Evolutionary conservation across 2,888 invertebrate genomes (phyloP), one percentile per base, ranked within the genome.

Genomic region (Heteromurus nitidus): DNA sequence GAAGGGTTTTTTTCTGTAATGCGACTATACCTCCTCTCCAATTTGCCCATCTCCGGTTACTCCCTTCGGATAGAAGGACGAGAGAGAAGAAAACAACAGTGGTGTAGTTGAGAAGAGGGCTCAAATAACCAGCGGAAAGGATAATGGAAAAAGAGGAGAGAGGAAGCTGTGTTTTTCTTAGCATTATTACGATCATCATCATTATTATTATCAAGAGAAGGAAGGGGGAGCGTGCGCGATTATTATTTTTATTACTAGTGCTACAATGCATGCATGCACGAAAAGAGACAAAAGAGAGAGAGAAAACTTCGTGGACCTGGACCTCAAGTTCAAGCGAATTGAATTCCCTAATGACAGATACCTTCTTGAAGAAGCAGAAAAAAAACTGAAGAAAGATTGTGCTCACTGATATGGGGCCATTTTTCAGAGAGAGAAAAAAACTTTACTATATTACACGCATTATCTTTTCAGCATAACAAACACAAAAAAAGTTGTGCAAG

Each of bases 181-280:
- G 11, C 50, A 5, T 50, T 50, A 50, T 50, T 50, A 50, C n/a
- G 50, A n/a, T 18, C 50, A 50, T 50, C 7, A n/a, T 50, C 13
- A 50, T 50, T n/a, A 50, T 50, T 50, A 50, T 50, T 13, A 50
- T 50, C 50, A 13, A 50, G 7, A 50, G n/a, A 50, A 50, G n/a
- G 13, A 18, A 50, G 50, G n/a, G n/a, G n/a, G 50, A 50, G 50
- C 50, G 50, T 50, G 50, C 50, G 50, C 50, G 50, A 50, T 50
- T 50, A 50, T 50, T 50, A 50, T 50, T 50, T 7, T 50, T 50
- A 50, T 50, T 50, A 50, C n/a, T 50, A 50, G 50, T 18, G n/a
- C 11, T n/a, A 50, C 50, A 50, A 50, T 18, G 50, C 50, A 36
- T 36, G 36, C 50, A 50, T 50, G 18, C 50, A 50, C 36, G 13